Evolutionary conservation across 2,888 invertebrate genomes (phyloP), one percentile per base, ranked within the genome.

Genomic region (Automeris io): DNA sequence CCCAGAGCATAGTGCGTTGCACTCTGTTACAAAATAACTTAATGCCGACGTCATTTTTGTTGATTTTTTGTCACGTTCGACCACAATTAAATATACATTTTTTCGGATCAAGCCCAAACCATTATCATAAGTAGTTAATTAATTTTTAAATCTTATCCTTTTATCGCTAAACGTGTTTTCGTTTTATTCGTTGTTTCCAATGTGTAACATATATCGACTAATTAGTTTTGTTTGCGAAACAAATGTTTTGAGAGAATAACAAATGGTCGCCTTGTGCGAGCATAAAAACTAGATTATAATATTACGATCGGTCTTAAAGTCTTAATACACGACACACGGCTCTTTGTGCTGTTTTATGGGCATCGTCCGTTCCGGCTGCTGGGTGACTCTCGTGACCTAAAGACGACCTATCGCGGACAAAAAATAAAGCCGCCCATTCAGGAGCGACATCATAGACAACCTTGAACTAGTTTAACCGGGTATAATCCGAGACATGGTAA

Each of bases 401-500:
- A 69, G 68, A 66, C 70, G 81, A 81, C 83, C 82, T 78, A 74
- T 70, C 53, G 59, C 67, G 57, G 62, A 66, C 65, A 70, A 73
- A 68, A 77, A 72, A 78, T 78, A 77, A 79, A 70, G 79, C 71
- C 57, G 53, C 59, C 68, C 78, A 81, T 83, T 82, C 77, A 80
- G 65, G 61, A 37, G 68, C 49, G 67, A 64, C 63, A 69, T 65
- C 62, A 44, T 41, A 46, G 46, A 56, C 54, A 73, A 69, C 85
- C 85, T 86, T 86, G 85, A 79, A 77, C 83, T 83, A 86, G 80
- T 81, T 83, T 61, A 71, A 69, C 68, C 61, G 63, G 77, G 75
- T 75, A 65, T 69, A 54, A 70, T 77, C 70, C 61, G 56, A 68
- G 70, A 70, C 76, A 65, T 71, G 76, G 76, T 71, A 73, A 72